Percentiles rank a stretch among this genome's conserved stretches.
phyloP scores from a whole-genome alignment of 2,888 invertebrate species.

The Athripsodes cinereus region DNA sequence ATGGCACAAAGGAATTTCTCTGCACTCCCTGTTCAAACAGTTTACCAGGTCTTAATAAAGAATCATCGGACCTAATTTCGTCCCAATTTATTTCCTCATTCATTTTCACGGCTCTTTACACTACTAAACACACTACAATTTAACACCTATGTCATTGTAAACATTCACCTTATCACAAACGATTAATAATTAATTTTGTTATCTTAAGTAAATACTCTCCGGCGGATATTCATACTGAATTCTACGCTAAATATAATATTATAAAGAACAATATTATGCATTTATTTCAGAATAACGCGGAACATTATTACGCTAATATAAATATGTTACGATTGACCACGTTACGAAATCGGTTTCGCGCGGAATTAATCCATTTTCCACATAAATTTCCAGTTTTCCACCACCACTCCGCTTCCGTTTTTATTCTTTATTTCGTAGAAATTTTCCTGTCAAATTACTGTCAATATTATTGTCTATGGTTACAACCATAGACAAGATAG shows the following conservation, averaged over 20 bases:
- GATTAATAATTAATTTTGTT: background rate
- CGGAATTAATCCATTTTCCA: background rate
- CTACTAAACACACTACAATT: slow-evolving; percentile 4
- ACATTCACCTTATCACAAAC: background rate
- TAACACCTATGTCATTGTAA: background rate
- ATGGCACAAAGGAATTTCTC: slow-evolving; percentile 13
- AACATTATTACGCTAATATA: too few species aligned
- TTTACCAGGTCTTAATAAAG: slow-evolving; percentile 16
- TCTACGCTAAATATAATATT: too few species aligned
- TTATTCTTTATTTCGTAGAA: background rate
- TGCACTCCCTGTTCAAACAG: slow-evolving; percentile 17
- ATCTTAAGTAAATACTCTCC: background rate
- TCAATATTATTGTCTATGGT: background rate
- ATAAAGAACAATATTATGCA: too few species aligned
- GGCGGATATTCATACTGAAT: too few species aligned
- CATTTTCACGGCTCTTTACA: slow-evolving; percentile 15
- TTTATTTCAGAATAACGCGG: too few species aligned
- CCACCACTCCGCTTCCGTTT: background rate
- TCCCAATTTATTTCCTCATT: slow-evolving; percentile 27
- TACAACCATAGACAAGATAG: background rate
- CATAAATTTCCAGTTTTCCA: background rate
- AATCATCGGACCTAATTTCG: slow-evolving; percentile 25
- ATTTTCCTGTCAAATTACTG: background rate
- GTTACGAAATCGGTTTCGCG: background rate
- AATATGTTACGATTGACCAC: background rate